These are phyloP conservation scores for Chionomys nivalis DNA, from an alignment of 2,113 vertebrate species.

Conservation along the genomic window DNA sequence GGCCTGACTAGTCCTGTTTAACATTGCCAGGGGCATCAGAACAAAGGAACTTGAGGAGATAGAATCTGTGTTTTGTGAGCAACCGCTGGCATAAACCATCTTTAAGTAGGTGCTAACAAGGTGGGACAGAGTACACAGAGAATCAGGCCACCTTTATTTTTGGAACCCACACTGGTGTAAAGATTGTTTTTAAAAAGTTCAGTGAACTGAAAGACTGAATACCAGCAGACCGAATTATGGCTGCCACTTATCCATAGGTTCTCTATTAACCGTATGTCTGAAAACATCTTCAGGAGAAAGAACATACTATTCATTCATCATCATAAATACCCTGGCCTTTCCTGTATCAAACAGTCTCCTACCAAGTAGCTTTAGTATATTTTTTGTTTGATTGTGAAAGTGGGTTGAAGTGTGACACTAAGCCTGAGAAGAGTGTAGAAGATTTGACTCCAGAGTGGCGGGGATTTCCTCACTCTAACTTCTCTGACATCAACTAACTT, in stretches of 20 bases:
- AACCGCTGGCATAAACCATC: rapidly evolving
- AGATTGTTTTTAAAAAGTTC: neutral
- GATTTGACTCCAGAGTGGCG: neutral
- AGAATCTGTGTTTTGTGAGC: neutral
- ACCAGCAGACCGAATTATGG: neutral
- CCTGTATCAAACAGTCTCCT: neutral
- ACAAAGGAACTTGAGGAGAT: neutral
- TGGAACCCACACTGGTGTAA: neutral
- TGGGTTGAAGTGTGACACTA: neutral
- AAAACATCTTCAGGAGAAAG: neutral
- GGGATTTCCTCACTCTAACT: too few species aligned
- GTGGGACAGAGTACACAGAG: neutral
- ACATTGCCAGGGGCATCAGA: neutral
- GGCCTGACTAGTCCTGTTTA: too few species aligned
- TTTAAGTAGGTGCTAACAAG: rapidly evolving
- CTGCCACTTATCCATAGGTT: too few species aligned
- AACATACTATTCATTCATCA: too few species aligned
- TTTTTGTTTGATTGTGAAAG: too few species aligned
- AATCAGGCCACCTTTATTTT: neutral
- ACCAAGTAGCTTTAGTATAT: neutral
- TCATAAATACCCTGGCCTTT: too few species aligned
- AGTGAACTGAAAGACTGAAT: neutral
- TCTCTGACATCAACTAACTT: neutral
- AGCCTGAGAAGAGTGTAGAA: neutral
- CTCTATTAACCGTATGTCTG: rapidly evolving